Evolutionary conservation across 1,140 invertebrate species (phyloP), one percentile per base, ranked within the genome.

Genomic region (Hycleus cichorii): DNA sequence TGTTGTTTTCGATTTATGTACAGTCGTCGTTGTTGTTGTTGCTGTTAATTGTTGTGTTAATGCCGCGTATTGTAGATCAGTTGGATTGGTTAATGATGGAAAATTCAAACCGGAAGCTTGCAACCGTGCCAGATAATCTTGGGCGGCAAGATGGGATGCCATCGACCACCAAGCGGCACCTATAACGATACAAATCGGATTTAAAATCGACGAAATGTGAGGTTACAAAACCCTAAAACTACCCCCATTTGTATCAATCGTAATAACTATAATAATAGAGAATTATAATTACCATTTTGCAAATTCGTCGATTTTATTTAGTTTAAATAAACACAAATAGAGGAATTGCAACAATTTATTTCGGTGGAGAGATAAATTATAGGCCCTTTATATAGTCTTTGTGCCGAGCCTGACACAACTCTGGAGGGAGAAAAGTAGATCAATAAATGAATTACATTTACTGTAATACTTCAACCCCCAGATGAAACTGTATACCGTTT

Each of bases 131-230:
- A 91, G 79, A 75, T 91, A 92, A 69, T 91, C 89, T 70, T 91
- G 89, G 3, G 89, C 88, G 10, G 89, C 89, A 56, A 92, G 73
- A 67, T 91, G 89, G 27, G 86, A 88, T 24, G 89, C 88, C 88
- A 92, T 90, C 24, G 86, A 87, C 88, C 88, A 91, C 90, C 90
- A 92, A 57, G 87, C 86, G 63, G 86, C 86, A 74, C 85, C 88
- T 81, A 76, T 54, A 72, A 74, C n/a, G 47, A 50, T 47, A 57
- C 18, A 40, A 56, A 10, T 0, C 11, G 9, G 2, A 18, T 18
- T 18, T 18, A 32, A 32, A 32, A 32, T 32, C 39, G 3, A 26
- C 2, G 24, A 45, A 57, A 57, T 49, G 56, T 57, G 56, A 57
- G 56, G 56, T 57, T 57, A 57, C 39, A 40, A 54, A 18, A 18